A percentile compares a stretch with the other conserved stretches of the same genome.
Conservation (phyloP, 2,797 vertebrate genomes). For the Pangasius krempfi region DNA sequence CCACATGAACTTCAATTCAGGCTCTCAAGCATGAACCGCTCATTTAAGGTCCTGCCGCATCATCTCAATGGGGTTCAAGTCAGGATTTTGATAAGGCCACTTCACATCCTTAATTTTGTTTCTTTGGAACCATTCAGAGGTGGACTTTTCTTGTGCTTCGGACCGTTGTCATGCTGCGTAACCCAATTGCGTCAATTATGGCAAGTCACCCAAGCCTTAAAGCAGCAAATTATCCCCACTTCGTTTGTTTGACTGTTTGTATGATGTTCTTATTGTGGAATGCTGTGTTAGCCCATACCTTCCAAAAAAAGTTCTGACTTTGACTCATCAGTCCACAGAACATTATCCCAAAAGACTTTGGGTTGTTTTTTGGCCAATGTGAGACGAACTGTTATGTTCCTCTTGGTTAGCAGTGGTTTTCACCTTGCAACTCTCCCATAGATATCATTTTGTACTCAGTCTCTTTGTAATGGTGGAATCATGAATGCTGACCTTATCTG, state of each 20-base stretch:
- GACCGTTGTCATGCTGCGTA: background rate
- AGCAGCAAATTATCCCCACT: background rate
- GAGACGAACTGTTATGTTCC: background rate
- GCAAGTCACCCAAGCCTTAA: background rate
- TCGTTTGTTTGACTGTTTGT: background rate
- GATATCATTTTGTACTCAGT: background rate
- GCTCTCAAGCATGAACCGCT: background rate
- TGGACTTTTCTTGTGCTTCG: background rate
- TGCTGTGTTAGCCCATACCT: background rate
- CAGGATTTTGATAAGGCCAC: background rate
- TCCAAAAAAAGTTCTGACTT: background rate
- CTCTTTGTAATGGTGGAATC: background rate
- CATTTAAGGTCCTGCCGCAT: background rate
- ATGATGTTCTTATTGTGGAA: background rate
- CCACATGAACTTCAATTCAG: background rate
- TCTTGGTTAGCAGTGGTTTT: background rate
- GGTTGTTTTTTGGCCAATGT: background rate
- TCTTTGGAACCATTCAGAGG: background rate
- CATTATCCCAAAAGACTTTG: background rate
- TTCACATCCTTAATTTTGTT: background rate
- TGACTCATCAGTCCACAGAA: background rate
- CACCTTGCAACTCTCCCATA: background rate
- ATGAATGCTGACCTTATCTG: background rate
- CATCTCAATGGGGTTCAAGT: background rate
- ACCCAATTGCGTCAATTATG: background rate